phyloP scores from a whole-genome alignment of 2,888 invertebrate genomes.

The Mantis religiosa region DNA sequence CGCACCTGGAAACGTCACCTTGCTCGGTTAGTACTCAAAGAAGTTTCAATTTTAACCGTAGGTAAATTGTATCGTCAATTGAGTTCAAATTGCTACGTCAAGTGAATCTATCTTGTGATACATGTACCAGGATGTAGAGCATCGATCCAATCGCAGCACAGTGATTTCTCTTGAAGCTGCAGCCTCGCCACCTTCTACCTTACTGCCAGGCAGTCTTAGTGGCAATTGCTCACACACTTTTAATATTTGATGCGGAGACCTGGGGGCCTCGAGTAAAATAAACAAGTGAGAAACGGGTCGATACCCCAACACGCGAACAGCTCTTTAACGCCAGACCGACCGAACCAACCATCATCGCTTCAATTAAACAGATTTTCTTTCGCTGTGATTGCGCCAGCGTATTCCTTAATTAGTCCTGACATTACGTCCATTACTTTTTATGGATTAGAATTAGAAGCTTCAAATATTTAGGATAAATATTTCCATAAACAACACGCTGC shows the following conservation, averaged over 20 bases:
- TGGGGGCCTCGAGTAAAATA: neutral
- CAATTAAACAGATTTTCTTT: neutral
- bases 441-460: neutral
- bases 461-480: too few relatives aligned
- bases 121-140: too few relatives aligned
- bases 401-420: neutral
- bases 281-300: neutral
- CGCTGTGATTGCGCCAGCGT: neutral
- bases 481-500: too few relatives aligned
- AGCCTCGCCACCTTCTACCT: neutral
- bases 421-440: neutral
- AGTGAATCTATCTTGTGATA: too few relatives aligned
- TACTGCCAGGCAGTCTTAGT: neutral
- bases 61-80: too few relatives aligned
- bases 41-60: too few relatives aligned
- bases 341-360: neutral
- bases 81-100: too few relatives aligned
- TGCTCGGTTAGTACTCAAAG: too few relatives aligned
- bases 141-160: too few relatives aligned
- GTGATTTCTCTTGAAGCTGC: neutral
- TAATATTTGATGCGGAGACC: neutral
- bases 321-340: neutral
- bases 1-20: too few relatives aligned
- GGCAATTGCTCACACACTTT: neutral
- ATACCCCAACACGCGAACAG: neutral